A percentile compares a stretch with the other conserved stretches of the same genome.
These are phyloP conservation scores for Aurelia aurita DNA, from an alignment of 30 jellyfish, hydroid and myxozoan genomes.

Conservation along the genomic window DNA sequence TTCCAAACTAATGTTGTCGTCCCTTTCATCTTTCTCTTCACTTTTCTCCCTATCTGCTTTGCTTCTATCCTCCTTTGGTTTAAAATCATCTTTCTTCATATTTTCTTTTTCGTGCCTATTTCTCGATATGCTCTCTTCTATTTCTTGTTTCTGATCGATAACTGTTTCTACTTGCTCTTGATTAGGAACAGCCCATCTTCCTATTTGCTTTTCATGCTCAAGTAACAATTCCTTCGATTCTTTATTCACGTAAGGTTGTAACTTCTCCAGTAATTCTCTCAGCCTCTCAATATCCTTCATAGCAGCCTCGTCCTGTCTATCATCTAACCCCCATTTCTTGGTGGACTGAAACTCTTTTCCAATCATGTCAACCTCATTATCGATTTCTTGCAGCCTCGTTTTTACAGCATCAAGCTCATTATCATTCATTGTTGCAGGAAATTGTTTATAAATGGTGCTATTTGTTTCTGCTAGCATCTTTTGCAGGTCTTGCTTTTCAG, in stretches of 20 bases:
- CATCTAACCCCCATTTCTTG: not conserved
- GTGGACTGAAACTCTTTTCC: constrained; percentile 16
- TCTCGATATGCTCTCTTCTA: not conserved
- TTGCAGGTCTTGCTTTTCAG: constrained; percentile 34
- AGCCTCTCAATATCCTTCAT: constrained; percentile 5
- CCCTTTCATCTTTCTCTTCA: not conserved
- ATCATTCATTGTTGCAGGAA: not conserved
- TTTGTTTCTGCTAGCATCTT: constrained; percentile 13
- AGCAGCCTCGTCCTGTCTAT: not conserved
- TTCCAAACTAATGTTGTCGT: not conserved
- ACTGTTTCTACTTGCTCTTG: constrained; percentile 13
- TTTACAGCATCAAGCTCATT: constrained; percentile 4
- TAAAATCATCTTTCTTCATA: too few species aligned
- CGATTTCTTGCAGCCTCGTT: constrained; percentile 21
- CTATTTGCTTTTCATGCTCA: not conserved
- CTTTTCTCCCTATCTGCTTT: not conserved
- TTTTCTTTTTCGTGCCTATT: not conserved
- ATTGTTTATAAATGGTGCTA: constrained; percentile 6
- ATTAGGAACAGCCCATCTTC: not conserved
- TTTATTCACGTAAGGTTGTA: constrained; percentile 12
- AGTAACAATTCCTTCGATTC: not conserved
- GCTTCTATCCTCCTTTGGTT: not conserved
- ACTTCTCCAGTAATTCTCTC: constrained; percentile 28
- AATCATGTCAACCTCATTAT: constrained; percentile 17
- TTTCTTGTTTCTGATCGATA: not conserved